Percentiles rank a stretch among this genome's conserved stretches.
Conservation (phyloP, 2,113 vertebrate genomes). For the Archilochus colubris region DNA sequence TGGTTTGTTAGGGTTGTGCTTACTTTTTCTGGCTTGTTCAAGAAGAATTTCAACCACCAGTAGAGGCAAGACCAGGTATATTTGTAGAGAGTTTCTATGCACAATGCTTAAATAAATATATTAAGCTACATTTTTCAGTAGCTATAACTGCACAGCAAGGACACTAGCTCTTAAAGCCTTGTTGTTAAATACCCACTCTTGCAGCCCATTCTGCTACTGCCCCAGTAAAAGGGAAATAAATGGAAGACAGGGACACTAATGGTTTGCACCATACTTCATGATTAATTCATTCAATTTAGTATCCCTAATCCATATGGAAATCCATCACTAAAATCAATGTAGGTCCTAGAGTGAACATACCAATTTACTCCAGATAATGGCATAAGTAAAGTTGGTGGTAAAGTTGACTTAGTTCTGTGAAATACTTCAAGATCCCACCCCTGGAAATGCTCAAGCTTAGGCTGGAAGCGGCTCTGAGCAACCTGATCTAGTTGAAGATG, state of each 20-base stretch:
- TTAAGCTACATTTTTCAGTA: background rate
- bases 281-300: background rate
- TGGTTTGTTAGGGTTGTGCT: background rate
- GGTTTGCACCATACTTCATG: background rate
- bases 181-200: background rate
- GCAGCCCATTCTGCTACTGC: background rate
- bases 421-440: background rate
- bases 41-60: background rate
- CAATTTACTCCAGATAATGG: background rate
- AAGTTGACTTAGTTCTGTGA: background rate
- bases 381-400: fast-evolving
- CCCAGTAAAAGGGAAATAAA: background rate
- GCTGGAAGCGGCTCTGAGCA: too few species aligned
- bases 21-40: background rate
- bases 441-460: too few species aligned
- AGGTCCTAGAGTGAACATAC: background rate
- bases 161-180: background rate
- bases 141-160: background rate
- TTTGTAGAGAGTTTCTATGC: background rate
- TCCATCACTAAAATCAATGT: background rate
- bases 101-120: background rate
- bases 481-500: too few species aligned
- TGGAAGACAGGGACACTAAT: background rate
- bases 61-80: background rate
- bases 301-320: background rate